Conservation (phyloP, 2,113 vertebrate genomes). For the Neogobius melanostomus region DNA sequence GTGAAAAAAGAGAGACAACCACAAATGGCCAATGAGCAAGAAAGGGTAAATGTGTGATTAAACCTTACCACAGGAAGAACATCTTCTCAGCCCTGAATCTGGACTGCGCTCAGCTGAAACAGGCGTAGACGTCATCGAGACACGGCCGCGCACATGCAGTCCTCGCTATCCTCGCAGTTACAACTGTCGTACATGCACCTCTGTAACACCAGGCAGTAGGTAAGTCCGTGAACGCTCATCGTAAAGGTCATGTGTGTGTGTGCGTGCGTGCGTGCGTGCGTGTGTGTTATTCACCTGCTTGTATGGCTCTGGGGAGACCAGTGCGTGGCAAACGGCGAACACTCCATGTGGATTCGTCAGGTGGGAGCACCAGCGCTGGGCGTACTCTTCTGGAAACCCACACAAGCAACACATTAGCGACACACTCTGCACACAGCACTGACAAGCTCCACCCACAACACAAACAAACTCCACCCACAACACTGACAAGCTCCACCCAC, state of each 20-base stretch:
- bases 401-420: neutral
- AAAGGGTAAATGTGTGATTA: neutral
- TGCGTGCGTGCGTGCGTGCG: too few relatives aligned
- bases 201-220: slow-evolving; percentile 61
- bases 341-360: slow-evolving; percentile 70
- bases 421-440: neutral
- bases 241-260: too few relatives aligned
- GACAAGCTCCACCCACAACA: neutral
- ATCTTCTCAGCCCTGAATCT: slow-evolving; percentile 78
- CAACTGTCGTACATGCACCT: slow-evolving; percentile 93
- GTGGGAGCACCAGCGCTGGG: slow-evolving; percentile 83
- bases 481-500: neutral
- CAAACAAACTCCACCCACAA: neutral
- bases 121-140: slow-evolving; percentile 84
- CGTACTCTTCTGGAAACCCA: slow-evolving; percentile 80
- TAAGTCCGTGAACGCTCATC: neutral
- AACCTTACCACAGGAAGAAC: slow-evolving; percentile 76
- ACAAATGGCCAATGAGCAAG: neutral
- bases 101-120: slow-evolving; percentile 76
- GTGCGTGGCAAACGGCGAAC: slow-evolving; percentile 82
- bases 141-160: slow-evolving; percentile 86
- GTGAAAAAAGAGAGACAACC: too few relatives aligned
- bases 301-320: slow-evolving; percentile 78
- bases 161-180: slow-evolving; percentile 87
- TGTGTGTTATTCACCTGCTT: slow-evolving; percentile 66